Evolutionary conservation across 1,140 invertebrate genomes (phyloP).

Genomic region (Drosophila orena): DNA sequence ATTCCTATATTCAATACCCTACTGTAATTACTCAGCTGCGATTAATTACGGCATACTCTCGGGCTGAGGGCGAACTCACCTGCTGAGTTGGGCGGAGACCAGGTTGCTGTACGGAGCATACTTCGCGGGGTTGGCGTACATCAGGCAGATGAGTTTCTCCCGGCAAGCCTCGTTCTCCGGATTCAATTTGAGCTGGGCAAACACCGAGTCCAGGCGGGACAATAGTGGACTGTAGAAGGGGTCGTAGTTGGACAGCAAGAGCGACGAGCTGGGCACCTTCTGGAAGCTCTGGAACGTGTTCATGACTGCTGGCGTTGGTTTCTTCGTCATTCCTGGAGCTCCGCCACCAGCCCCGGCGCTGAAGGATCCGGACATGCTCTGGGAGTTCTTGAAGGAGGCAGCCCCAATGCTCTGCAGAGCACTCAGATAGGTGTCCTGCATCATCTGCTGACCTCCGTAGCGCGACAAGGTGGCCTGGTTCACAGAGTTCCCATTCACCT

Average conservation of each 20-base stretch:
- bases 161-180: constrained; percentile 88
- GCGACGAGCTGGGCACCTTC: constrained; percentile 92
- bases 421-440: constrained; percentile 78
- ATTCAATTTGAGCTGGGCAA: constrained; percentile 89
- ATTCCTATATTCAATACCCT: neutral
- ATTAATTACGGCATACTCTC: constrained; percentile 41
- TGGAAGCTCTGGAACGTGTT: constrained; percentile 90
- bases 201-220: constrained; percentile 92
- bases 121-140: constrained; percentile 93
- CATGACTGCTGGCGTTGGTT: constrained; percentile 74
- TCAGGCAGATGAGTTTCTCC: constrained; percentile 93
- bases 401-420: constrained; percentile 77
- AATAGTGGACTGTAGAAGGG: constrained; percentile 94
- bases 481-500: constrained; percentile 63
- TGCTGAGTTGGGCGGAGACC: constrained; percentile 93
- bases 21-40: neutral
- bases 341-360: constrained; percentile 27
- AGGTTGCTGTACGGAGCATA: constrained; percentile 94
- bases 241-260: constrained; percentile 93
- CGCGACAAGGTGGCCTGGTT: constrained; percentile 65
- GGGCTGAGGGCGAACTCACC: constrained; percentile 85
- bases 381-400: constrained; percentile 79
- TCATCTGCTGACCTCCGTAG: constrained; percentile 69
- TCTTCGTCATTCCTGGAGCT: constrained; percentile 63
- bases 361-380: constrained; percentile 69